Evolutionary conservation across 2,888 invertebrate species (phyloP), one percentile per base, ranked within the genome.

Genomic region (Helleia helle): DNA sequence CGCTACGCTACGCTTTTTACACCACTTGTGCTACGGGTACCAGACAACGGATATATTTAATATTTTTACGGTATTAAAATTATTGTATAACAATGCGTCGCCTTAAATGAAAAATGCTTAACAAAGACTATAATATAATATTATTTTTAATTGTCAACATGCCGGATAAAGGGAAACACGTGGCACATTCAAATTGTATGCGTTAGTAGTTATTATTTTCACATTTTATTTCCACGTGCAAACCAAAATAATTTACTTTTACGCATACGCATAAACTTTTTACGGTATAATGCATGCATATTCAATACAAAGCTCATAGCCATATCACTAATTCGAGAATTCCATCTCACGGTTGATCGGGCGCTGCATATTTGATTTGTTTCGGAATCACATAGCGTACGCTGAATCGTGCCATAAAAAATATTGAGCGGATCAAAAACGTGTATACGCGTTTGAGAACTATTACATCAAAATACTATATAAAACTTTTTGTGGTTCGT

Each of bases 281-380:
- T 11, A 26, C 30, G 40, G 29, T 31, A 17, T 40, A 31, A 40
- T 40, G 31, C 22, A 43, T 39, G 29, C 29, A 43, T 46, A 47
- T 50, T 46, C 46, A 44, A 44, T 41, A 42, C 43, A 44, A 46
- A 44, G 44, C 46, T 45, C 30, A 44, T 41, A 43, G 44, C 41
- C 46, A 46, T 48, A 47, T 48, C 41, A 48, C 68, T 71, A 73
- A 71, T 74, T 64, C 68, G 68, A 64, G 67, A 71, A 75, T 75
- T 73, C 72, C 68, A 77, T 77, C 76, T 74, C 75, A 72, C 69
- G 71, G 72, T 70, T 68, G 70, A 64, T 62, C 68, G 74, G 60
- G 55, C 71, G 71, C 71, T 75, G 76, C 76, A 80, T 80, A 80
- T 79, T 79, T 79, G 77, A 79, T 80, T 77, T 76, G 76, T 75